phyloP scores from a whole-genome alignment of 2,888 invertebrate species.

The Sminthurinus aureus region DNA sequence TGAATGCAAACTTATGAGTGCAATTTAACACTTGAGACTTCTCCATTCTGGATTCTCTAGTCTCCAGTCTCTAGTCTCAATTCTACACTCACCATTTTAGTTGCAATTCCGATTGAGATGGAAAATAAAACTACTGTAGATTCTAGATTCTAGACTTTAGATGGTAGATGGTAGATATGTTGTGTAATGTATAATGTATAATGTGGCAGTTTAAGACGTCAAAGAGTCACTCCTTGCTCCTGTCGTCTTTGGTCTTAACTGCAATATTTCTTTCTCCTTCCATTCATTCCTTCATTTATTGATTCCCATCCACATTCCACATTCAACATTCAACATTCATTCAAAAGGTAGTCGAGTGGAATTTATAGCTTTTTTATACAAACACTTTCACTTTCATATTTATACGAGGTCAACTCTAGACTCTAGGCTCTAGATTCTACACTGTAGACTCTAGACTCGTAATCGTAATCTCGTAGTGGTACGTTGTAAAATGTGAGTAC shows the following conservation, averaged over 20 bases:
- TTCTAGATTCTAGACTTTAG: too few relatives aligned
- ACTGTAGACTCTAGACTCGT: too few relatives aligned
- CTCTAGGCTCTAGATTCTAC: too few relatives aligned
- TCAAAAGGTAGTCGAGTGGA: constrained; percentile 16
- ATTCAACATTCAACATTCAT: constrained; percentile 10
- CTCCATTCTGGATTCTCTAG: background rate
- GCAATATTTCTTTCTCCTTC: too few relatives aligned
- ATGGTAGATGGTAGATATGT: constrained; percentile 8
- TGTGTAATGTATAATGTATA: background rate
- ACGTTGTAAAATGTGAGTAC: too few relatives aligned
- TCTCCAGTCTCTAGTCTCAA: background rate
- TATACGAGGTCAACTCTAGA: too few relatives aligned
- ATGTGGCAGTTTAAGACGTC: too few relatives aligned
- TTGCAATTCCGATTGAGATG: background rate
- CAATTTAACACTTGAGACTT: constrained; percentile 8
- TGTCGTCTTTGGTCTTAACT: too few relatives aligned
- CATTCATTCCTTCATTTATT: too few relatives aligned
- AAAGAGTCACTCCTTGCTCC: too few relatives aligned
- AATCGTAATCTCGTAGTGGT: too few relatives aligned
- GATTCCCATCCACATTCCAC: too few relatives aligned
- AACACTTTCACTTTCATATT: background rate
- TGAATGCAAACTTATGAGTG: constrained; percentile 24
- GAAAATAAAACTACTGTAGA: background rate
- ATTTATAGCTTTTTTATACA: background rate
- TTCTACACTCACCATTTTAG: background rate